Conservation (phyloP, 2,113 vertebrate species). For the Aegithalos caudatus region DNA sequence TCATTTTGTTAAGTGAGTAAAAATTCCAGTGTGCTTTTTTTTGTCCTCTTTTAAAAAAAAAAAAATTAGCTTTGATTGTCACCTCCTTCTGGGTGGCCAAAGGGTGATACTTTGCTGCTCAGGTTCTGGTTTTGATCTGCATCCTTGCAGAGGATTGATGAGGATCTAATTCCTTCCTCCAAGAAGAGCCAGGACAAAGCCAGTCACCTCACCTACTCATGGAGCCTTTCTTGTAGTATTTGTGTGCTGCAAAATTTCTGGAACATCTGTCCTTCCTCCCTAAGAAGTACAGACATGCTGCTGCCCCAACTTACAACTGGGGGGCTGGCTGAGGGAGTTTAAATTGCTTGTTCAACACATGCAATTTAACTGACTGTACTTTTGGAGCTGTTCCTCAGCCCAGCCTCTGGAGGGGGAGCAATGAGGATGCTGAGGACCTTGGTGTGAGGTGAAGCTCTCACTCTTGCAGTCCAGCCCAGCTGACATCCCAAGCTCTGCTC, state of each 20-base stretch:
- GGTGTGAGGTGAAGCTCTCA: not conserved
- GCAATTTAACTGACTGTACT: not conserved
- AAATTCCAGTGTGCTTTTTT: not conserved
- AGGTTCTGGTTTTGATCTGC: not conserved
- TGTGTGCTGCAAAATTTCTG: not conserved
- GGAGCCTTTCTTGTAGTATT: not conserved
- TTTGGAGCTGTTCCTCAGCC: not conserved
- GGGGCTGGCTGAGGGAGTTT: not conserved
- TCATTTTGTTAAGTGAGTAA: constrained; percentile 44
- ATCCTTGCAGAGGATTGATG: not conserved
- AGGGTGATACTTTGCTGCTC: not conserved
- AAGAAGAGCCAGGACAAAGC: not conserved
- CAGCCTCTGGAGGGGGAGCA: not conserved
- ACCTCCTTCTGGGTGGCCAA: not conserved
- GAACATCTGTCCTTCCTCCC: not conserved
- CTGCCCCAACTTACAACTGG: fast-evolving
- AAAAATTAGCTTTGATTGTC: constrained; percentile 30
- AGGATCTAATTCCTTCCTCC: not conserved
- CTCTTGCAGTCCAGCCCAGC: not conserved
- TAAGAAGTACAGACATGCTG: not conserved
- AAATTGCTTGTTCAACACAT: not conserved
- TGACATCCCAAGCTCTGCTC: not conserved
- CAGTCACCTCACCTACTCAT: not conserved
- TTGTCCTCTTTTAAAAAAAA: too few species aligned
- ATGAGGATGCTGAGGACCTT: not conserved